Conservation (phyloP, 2,888 invertebrate species). For the Leucophora obtusa region DNA sequence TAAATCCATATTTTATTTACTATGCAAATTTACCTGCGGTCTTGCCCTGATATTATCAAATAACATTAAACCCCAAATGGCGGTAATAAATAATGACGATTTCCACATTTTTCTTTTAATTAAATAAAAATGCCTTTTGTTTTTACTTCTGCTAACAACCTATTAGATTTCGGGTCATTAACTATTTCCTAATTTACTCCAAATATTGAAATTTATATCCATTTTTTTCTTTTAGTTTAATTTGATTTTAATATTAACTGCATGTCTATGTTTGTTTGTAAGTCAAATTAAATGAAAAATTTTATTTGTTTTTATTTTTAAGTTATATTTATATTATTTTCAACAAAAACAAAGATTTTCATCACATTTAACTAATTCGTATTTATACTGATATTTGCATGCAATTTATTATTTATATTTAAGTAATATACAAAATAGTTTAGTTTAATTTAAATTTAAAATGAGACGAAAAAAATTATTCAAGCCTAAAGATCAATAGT, state of each 20-base stretch:
- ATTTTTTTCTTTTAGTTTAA: not conserved
- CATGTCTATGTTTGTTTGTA: not conserved
- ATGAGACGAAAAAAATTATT: too few species aligned
- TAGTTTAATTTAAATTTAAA: too few species aligned
- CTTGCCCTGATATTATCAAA: conserved; percentile 1
- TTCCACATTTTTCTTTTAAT: not conserved
- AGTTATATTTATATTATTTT: not conserved
- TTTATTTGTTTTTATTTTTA: not conserved
- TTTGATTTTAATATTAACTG: not conserved
- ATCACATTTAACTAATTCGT: not conserved
- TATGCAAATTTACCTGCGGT: conserved; percentile 25
- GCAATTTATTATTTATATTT: not conserved
- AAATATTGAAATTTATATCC: not conserved
- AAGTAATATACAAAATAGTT: not conserved
- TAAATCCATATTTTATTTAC: not conserved
- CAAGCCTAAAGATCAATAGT: too few species aligned
- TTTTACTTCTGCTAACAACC: not conserved
- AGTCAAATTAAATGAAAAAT: not conserved
- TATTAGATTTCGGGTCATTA: not conserved
- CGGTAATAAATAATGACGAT: not conserved
- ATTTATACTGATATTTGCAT: not conserved
- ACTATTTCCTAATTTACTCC: not conserved
- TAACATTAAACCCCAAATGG: not conserved
- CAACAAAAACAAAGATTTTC: not conserved
- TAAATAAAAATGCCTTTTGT: not conserved